Base-by-base conservation (phyloP, 2,888 invertebrate genomes). In the Phengaris alcon region DNA sequence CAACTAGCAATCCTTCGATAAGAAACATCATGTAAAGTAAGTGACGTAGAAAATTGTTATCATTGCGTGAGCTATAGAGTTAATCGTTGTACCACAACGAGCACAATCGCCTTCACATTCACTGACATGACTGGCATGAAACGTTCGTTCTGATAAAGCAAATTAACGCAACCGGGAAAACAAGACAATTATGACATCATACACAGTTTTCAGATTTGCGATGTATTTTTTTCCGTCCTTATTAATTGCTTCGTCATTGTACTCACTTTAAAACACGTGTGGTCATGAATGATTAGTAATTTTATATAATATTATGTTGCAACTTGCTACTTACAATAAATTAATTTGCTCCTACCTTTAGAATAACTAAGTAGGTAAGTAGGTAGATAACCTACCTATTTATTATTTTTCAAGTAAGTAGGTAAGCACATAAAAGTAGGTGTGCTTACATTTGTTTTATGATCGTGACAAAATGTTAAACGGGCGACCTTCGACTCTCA, bases 171-270 rank as follows among this genome's bases (percentile, higher is more conserved):
- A 59, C 59, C 59, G 59, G 22, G 22, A 44, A 64, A 44, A 64
- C 64, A 64, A 64, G 64, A 64, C 35, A 0, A 64, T 35, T 12
- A 64, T 64, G 64, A 64, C 64, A 64, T 64, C 64, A 64, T 64
- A 35, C 12, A 10, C 48, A 1, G 13, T 64, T 64, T 64, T 44
- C 64, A 64, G 64, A 35, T 64, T 64, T 35, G 64, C 35, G 6
- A 64, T 59, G 10, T 35, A 44, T 64, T 64, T 64, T 48, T 64
- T 35, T 64, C 64, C 35, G 35, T 64, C 64, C 64, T 64, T 12
- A 13, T 12, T 35, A 64, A 13, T 3, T 64, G 35, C 64, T 0
- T 64, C 64, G 64, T 64, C 64, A 64, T 64, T 64, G 13, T 64
- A 35, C 35, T 64, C 52, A 52, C 22, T 9, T 9, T 12, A 7